Base-by-base conservation (phyloP, 2,113 vertebrate genomes). In the Ancistrus triradiatus region DNA sequence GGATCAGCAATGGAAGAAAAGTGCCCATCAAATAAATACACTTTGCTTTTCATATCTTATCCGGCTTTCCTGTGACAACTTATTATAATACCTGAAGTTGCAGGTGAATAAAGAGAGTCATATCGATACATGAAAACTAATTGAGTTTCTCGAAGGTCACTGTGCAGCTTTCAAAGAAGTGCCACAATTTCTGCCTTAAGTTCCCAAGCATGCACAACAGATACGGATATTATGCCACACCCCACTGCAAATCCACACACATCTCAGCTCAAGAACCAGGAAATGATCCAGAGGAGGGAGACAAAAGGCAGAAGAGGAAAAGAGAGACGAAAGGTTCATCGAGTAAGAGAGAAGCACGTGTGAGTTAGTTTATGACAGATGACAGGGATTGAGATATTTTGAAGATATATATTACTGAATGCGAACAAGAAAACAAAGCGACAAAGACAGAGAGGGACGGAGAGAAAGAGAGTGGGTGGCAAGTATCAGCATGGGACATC, bases 221-320 rank as follows among this genome's bases (percentile, higher is more conserved):
- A 49, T 19, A 58, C 15, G 58, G 42, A 42, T 63, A 40, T 73
- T 35, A 22, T 35, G 48, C 63, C 59, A 47, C 55, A 50, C 55
- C 60, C 37, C 50, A 57, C 28, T 37, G 52, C 43, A 66, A 55
- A 59, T 68, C 83, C 84, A 80, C 82, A 80, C 42, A 66, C 18
- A 38, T 51, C 75, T 31, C 3, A 4, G 3, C 27, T 4, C 27
- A 69, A 38, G 50, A 73, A 73, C 25, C 8, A 31, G 55, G 22
- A 56, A 46, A 48, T 35, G 11, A 64, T 17, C 24, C 27, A 59
- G 25, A 18, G 13, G 1, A 33, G 3, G 15, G 18, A 28, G 47
- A 48, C 6, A 51, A 2, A 28, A 25, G 24, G 52, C 3, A 49
- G 18, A 53, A 28, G 24, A 38, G n/a, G n/a, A n/a, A n/a, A n/a